Evolutionary conservation across 2,113 vertebrate species (phyloP).

Genomic region (Ptychochromis oligacanthus): DNA sequence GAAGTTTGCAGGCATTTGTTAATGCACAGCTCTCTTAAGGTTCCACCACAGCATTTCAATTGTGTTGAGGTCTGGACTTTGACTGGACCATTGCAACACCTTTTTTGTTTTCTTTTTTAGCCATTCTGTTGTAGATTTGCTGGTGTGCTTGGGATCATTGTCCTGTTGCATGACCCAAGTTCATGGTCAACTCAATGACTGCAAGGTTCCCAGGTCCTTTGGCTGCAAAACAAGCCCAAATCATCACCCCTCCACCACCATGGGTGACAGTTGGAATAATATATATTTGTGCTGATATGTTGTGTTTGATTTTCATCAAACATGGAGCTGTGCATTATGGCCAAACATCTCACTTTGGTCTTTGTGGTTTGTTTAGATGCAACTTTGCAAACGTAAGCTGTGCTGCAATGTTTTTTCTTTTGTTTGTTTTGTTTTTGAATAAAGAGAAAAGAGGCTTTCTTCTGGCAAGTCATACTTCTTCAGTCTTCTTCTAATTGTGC

Average conservation of each 20-base stretch:
- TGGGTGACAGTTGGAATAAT: background rate
- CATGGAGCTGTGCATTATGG: background rate
- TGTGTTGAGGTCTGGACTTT: no score
- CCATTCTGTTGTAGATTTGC: background rate
- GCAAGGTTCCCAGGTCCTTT: background rate
- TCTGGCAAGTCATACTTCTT: background rate
- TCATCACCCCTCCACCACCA: background rate
- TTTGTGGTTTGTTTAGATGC: background rate
- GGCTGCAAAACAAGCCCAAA: background rate
- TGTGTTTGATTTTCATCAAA: background rate
- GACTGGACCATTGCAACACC: no score
- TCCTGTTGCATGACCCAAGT: background rate
- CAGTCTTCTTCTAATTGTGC: background rate
- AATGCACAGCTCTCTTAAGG: no score
- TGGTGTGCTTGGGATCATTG: background rate
- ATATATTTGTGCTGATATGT: background rate
- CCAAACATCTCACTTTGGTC: background rate
- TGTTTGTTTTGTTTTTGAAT: no score
- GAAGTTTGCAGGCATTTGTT: no score
- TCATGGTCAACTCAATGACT: background rate
- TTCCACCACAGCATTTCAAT: no score
- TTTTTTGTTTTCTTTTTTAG: no score
- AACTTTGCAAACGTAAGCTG: background rate
- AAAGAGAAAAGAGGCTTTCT: background rate
- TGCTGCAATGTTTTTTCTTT: background rate